Conservation (phyloP, 2,888 invertebrate genomes). For the Aphidius colemani region DNA sequence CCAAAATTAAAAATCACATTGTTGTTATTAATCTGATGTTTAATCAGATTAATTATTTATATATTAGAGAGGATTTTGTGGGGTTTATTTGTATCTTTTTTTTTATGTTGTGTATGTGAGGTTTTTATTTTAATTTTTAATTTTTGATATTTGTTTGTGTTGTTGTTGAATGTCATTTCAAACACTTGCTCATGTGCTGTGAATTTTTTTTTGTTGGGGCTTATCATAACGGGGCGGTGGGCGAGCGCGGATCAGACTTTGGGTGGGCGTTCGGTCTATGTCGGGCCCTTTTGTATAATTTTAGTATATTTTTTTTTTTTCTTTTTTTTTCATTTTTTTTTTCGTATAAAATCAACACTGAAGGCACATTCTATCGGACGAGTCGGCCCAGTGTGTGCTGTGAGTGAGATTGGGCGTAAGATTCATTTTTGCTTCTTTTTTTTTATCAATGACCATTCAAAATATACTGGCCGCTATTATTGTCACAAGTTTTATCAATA, state of each 20-base stretch:
- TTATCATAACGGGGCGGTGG: conserved; percentile 51
- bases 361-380: conserved; percentile 96
- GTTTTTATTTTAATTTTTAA: conserved; percentile 1
- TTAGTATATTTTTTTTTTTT: conserved; percentile 73
- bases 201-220: no score
- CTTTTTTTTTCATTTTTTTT: conserved; percentile 67
- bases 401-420: conserved; percentile 66
- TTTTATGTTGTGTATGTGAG: background rate
- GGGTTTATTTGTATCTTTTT: background rate
- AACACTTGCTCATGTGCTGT: no score
- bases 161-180: background rate
- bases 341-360: conserved; percentile 88
- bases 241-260: conserved; percentile 63
- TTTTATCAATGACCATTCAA: no score
- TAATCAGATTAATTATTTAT: background rate
- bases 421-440: conserved; percentile 39
- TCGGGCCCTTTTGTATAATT: conserved; percentile 84
- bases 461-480: no score
- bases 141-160: conserved; percentile 16
- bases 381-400: conserved; percentile 85
- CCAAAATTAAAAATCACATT: conserved; percentile 48
- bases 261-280: conserved; percentile 82
- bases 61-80: background rate
- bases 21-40: background rate
- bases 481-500: no score